These are phyloP conservation scores for Accipiter cooperii DNA, from an alignment of 2,113 vertebrate genomes.

Conservation along the genomic window DNA sequence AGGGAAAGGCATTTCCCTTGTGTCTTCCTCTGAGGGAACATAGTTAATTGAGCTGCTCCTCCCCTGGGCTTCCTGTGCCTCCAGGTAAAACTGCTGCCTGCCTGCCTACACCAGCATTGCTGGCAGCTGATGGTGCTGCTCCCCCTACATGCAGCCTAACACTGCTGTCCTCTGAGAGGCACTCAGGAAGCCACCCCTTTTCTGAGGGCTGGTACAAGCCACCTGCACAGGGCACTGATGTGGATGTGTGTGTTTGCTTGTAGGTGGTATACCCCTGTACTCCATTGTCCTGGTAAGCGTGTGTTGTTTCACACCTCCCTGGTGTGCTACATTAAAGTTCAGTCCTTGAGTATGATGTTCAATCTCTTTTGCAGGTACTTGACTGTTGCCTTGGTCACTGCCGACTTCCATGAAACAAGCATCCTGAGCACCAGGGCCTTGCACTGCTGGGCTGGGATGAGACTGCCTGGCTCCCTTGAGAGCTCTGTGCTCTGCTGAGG, in stretches of 20 bases:
- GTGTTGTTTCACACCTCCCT: neutral
- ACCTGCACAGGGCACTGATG: neutral
- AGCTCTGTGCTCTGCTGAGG: constrained; percentile 55
- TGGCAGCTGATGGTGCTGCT: neutral
- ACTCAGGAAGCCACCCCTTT: neutral
- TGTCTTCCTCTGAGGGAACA: neutral
- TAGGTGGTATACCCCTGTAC: neutral
- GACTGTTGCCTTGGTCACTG: constrained; percentile 57
- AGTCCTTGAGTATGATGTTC: neutral
- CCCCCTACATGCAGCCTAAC: neutral
- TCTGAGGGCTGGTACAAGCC: neutral
- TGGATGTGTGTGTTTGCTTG: neutral
- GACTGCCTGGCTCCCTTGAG: constrained; percentile 18
- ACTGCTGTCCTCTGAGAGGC: neutral
- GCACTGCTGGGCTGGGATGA: neutral
- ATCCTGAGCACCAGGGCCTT: neutral
- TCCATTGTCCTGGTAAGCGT: too few species aligned
- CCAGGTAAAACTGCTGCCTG: neutral
- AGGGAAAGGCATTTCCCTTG: neutral
- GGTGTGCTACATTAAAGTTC: neutral
- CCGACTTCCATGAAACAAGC: neutral
- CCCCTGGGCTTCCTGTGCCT: neutral
- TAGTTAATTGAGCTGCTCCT: neutral
- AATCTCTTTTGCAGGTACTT: constrained; percentile 55
- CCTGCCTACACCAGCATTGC: neutral